phyloP scores from a whole-genome alignment of 2,888 invertebrate genomes.

The Hesperia comma region DNA sequence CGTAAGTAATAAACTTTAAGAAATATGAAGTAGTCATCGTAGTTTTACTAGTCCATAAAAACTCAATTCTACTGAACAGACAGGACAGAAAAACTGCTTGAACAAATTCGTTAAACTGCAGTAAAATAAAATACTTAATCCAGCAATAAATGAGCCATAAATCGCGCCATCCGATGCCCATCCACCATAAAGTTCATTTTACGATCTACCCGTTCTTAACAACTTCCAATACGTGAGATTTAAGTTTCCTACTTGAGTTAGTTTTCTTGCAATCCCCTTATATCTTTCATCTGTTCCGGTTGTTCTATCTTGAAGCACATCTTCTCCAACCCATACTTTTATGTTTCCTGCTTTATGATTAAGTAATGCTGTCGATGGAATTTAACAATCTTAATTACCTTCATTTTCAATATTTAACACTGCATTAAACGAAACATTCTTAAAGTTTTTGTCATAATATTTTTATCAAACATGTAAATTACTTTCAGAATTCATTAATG shows the following conservation, averaged over 20 bases:
- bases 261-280: conserved; percentile 32
- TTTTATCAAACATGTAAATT: no score
- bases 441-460: no score
- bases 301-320: conserved; percentile 32
- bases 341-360: conserved; percentile 18
- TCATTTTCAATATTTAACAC: neutral
- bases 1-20: neutral
- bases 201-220: conserved; percentile 40
- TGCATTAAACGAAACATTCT: no score
- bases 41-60: conserved; percentile 21
- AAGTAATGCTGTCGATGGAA: neutral
- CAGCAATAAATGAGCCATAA: conserved; percentile 43
- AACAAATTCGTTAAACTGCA: conserved; percentile 38
- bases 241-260: conserved; percentile 38
- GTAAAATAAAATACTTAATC: conserved; percentile 40
- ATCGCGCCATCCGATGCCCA: conserved; percentile 40
- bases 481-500: no score
- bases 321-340: conserved; percentile 29
- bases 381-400: neutral
- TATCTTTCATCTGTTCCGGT: conserved; percentile 36
- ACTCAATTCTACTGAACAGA: conserved; percentile 18
- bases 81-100: conserved; percentile 16
- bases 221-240: conserved; percentile 41
- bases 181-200: conserved; percentile 40
- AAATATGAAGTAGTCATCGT: conserved; percentile 15